phyloP scores from a whole-genome alignment of 2,888 invertebrate species.

The Tipula vernalis region DNA sequence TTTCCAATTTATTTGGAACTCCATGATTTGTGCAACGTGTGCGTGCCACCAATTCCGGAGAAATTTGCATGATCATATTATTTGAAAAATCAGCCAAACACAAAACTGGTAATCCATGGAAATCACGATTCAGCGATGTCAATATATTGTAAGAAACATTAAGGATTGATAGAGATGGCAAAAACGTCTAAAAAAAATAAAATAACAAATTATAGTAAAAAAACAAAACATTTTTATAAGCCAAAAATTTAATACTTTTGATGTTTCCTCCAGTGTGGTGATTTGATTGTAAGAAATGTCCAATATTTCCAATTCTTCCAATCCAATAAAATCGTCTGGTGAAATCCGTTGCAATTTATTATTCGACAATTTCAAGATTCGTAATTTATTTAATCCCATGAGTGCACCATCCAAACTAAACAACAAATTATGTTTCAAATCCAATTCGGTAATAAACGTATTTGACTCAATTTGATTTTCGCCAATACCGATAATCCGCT shows the following conservation, averaged over 20 bases:
- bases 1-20: constrained; percentile 51
- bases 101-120: constrained; percentile 67
- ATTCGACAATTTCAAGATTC: constrained; percentile 59
- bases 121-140: constrained; percentile 61
- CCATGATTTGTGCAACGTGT: constrained; percentile 70
- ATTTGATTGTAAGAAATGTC: constrained; percentile 69
- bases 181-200: constrained; percentile 50
- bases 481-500: constrained; percentile 49
- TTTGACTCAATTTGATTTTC: constrained; percentile 69
- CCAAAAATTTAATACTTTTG: constrained; percentile 47
- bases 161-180: constrained; percentile 63
- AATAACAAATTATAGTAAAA: not conserved
- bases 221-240: not conserved
- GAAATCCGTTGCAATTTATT: constrained; percentile 61
- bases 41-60: constrained; percentile 63
- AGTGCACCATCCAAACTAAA: constrained; percentile 59
- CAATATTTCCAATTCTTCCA: constrained; percentile 58
- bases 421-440: constrained; percentile 61
- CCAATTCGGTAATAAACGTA: constrained; percentile 55
- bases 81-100: constrained; percentile 69
- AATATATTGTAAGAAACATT: constrained; percentile 67
- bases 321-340: constrained; percentile 64
- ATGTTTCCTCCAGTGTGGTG: constrained; percentile 65
- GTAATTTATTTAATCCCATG: constrained; percentile 59
- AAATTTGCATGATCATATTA: constrained; percentile 60